phyloP scores from a whole-genome alignment of 2,888 invertebrate genomes.

The Deilephila elpenor region DNA sequence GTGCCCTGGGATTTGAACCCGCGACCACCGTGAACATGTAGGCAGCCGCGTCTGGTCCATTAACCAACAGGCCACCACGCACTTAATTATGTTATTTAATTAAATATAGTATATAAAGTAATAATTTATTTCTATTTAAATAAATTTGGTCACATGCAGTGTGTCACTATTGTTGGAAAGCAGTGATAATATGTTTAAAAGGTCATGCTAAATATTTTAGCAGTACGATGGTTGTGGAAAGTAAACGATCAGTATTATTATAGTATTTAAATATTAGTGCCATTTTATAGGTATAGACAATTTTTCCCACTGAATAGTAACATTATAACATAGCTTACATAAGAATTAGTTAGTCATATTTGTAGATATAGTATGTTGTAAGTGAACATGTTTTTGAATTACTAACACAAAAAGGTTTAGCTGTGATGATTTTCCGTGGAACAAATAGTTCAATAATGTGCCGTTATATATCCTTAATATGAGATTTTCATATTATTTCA shows the following conservation, averaged over 20 bases:
- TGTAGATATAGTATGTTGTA: neutral
- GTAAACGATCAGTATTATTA: slow-evolving; percentile 39
- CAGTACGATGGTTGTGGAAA: slow-evolving; percentile 49
- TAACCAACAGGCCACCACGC: no score
- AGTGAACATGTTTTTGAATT: neutral
- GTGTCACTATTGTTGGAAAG: neutral
- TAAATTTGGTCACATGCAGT: neutral
- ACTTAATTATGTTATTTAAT: no score
- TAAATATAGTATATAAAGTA: no score
- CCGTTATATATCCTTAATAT: neutral
- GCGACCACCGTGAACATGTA: no score
- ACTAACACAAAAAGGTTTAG: neutral
- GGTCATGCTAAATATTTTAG: slow-evolving; percentile 26
- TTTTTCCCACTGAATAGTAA: neutral
- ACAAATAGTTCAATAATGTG: neutral
- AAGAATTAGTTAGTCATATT: neutral
- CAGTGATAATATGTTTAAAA: neutral
- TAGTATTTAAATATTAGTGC: slow-evolving; percentile 6
- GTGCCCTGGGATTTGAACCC: no score
- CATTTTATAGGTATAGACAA: slow-evolving; percentile 13
- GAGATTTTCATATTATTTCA: no score
- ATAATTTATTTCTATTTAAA: no score
- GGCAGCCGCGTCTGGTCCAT: no score
- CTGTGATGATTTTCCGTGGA: neutral
- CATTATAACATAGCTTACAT: no score